These are phyloP conservation scores for Dastarcus helophoroides DNA, from an alignment of 2,888 invertebrate genomes.

Conservation along the genomic window DNA sequence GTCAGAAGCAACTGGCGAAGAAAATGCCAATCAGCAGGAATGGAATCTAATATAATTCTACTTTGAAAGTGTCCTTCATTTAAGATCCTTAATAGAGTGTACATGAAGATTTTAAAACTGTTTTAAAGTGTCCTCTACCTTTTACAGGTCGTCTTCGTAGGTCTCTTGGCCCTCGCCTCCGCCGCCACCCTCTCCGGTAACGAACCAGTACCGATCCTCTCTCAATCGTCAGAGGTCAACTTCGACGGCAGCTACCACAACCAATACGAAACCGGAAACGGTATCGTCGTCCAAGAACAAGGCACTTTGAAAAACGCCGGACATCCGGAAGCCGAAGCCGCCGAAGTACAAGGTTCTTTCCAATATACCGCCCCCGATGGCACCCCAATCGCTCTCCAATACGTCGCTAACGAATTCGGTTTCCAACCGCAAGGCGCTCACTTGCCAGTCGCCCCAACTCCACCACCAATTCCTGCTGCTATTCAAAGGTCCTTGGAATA, in stretches of 20 bases:
- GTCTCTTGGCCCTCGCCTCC: constrained; percentile 20
- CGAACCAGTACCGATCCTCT: constrained; percentile 26
- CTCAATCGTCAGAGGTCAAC: constrained; percentile 31
- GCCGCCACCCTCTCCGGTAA: constrained; percentile 21
- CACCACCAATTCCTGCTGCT: constrained; percentile 58
- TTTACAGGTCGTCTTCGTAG: constrained; percentile 21
- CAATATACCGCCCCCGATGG: constrained; percentile 22
- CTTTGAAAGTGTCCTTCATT: no score
- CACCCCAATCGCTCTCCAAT: constrained; percentile 40
- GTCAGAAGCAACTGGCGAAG: no score
- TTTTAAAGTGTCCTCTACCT: no score
- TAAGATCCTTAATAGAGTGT: no score
- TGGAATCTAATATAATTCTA: no score
- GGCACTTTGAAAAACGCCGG: constrained; percentile 28
- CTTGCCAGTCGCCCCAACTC: constrained; percentile 44
- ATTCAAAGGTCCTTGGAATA: constrained; percentile 56
- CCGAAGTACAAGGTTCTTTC: constrained; percentile 19
- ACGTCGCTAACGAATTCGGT: constrained; percentile 58
- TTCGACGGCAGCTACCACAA: constrained; percentile 39
- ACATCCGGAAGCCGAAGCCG: constrained; percentile 23
- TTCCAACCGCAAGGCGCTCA: constrained; percentile 51
- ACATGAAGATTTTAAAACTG: no score
- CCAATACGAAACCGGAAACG: constrained; percentile 43
- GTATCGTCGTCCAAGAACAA: constrained; percentile 34
- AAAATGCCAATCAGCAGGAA: no score